Conservation (phyloP, 2,113 vertebrate species). For the Rhea americana region DNA sequence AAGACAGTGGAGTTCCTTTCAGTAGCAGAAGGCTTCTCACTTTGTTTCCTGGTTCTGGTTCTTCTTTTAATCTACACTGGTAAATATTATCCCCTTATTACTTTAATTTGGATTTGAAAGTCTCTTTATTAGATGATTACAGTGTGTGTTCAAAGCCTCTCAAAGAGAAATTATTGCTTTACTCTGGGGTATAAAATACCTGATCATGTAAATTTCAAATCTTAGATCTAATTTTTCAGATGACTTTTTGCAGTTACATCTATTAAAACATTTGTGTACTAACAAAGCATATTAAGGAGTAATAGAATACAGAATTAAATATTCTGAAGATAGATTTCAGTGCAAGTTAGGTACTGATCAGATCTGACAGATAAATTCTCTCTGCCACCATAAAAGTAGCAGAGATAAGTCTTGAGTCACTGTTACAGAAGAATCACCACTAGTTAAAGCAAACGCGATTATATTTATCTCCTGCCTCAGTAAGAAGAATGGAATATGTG, state of each 20-base stretch:
- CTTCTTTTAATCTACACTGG: background rate
- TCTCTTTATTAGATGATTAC: background rate
- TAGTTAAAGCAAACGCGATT: conserved; percentile 34
- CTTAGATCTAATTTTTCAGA: background rate
- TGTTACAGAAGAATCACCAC: conserved; percentile 1
- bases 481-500: background rate
- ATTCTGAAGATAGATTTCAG: conserved; percentile 1
- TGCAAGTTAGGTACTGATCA: background rate
- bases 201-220: background rate
- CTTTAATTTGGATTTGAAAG: background rate
- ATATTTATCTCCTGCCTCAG: conserved; percentile 18
- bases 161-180: background rate
- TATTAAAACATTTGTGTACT: background rate
- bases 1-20: background rate
- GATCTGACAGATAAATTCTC: background rate
- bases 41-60: background rate
- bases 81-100: background rate
- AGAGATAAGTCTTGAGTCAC: background rate
- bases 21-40: background rate
- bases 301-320: background rate
- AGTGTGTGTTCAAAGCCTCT: background rate
- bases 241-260: background rate
- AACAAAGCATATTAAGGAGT: background rate
- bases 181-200: background rate
- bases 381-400: background rate